Conservation (phyloP, 2,888 invertebrate genomes). For the Himalopsyche japonica region DNA sequence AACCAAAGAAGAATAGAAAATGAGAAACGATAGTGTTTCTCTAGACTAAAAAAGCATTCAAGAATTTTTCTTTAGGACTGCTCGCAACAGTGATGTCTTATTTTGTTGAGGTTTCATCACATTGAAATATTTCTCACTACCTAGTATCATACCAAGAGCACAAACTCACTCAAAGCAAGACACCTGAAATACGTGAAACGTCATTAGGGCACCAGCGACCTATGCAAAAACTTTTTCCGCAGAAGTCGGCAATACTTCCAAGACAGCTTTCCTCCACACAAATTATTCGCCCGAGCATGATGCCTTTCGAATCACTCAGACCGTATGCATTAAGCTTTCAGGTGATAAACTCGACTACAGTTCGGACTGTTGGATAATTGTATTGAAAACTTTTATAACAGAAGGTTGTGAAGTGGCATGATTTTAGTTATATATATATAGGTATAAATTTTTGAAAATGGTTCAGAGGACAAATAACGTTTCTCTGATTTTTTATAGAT, state of each 20-base stretch:
- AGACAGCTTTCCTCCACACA: background rate
- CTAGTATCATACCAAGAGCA: background rate
- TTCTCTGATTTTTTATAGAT: no score
- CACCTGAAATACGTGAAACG: conserved; percentile 2
- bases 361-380: background rate
- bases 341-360: background rate
- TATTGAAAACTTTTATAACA: no score
- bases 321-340: background rate
- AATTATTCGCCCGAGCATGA: background rate
- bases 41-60: no score
- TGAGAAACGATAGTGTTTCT: no score
- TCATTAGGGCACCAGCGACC: background rate
- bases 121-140: background rate
- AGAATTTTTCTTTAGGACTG: no score
- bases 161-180: background rate
- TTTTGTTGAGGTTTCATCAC: background rate
- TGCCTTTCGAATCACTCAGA: background rate
- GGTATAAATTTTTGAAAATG: no score
- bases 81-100: background rate
- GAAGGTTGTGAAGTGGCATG: no score
- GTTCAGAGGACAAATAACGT: no score
- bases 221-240: background rate
- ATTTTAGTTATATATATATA: no score
- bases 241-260: background rate
- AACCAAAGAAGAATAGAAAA: no score